Base-by-base conservation (phyloP, 2,888 invertebrate species). In the Lutraria lutraria region DNA sequence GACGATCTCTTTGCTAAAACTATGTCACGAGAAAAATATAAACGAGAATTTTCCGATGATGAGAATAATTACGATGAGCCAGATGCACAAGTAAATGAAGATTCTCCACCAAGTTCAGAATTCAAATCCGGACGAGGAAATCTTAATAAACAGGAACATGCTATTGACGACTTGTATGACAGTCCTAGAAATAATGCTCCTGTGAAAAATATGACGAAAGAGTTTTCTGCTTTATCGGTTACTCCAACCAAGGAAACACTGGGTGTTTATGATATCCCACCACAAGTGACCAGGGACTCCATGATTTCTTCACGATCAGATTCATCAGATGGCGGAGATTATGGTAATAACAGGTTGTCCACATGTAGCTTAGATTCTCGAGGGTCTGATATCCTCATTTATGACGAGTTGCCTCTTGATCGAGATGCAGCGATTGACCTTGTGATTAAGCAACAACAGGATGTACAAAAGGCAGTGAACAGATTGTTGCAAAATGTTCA, bases 381-480 rank as follows among this genome's bases (percentile, higher is more conserved):
- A 31, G 93, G 90, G 53, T 94, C 93, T 16, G 95, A 95, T 83
- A 91, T 94, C 34, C 94, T 94, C 3, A 92, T 94, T 34, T 96
- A 96, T 89, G 96, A 96, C 86, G 96, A 96, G 89, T 97, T 98
- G 90, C 98, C 98, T 0, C 96, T 98, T 93, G 98, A 98, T 95
- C 97, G 98, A 92, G 97, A 97, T 94, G 98, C 98, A 54, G 98
- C 98, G 0, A 97, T 98, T 93, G 98, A 98, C 94, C 97, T 98
- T 86, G 97, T 98, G 93, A 98, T 98, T 93, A 98, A 98, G 95
- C 97, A 98, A 92, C 98, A 98, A 96, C 97, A 97, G 89, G 98
- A 99, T 97, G 98, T 98, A 0, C 98, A 98, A 53, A 97, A 98
- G 86, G 98, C 98, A 63, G 98, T 98, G 91, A 98, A 98, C n/a